Evolutionary conservation across 2,113 vertebrate genomes (phyloP), one percentile per base, ranked within the genome.

Genomic region (Cettia cetti): DNA sequence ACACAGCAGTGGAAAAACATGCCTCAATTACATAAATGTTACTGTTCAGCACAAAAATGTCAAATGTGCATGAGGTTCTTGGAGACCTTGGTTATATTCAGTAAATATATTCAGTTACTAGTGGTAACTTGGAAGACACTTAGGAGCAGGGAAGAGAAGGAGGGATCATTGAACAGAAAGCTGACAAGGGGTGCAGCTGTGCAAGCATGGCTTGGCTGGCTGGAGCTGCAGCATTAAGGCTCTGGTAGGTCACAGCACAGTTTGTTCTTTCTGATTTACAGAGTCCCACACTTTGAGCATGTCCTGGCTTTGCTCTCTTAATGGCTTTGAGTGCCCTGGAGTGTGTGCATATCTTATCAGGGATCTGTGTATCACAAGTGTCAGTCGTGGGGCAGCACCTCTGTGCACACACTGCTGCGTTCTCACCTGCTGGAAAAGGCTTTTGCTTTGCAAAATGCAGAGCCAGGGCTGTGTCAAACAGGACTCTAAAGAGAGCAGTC

Each of bases 41-140:
- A 60, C 85, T 23, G 30, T 80, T 85, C 78, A 66, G 71, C 71
- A 66, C 39, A 86, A 90, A 82, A 83, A 92, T n/a, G 50, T 70
- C 75, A 83, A 35, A 56, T 23, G 69, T 44, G 56, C 68, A 33
- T 13, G 68, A 56, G 60, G 21, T 64, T 94, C 84, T 85, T 79
- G 87, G 87, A 93, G 70, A 40, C 84, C 40, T 93, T 0, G 5
- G 44, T 80, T 90, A 59, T 47, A 86, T 64, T 93, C n/a, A 2
- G 82, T 81, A 94, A 90, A 92, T 86, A 75, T 15, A 92, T 90
- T 92, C 92, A 60, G 90, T 94, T 90, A 81, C 85, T 40, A 90
- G 44, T 66, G 90, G 90, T 80, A 90, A 90, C 94, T 78, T 88
- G 88, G 90, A 91, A 81, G 82, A 27, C 33, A 9, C 31, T 68